Conservation (phyloP, 2,113 vertebrate species). For the Camelus bactrianus region DNA sequence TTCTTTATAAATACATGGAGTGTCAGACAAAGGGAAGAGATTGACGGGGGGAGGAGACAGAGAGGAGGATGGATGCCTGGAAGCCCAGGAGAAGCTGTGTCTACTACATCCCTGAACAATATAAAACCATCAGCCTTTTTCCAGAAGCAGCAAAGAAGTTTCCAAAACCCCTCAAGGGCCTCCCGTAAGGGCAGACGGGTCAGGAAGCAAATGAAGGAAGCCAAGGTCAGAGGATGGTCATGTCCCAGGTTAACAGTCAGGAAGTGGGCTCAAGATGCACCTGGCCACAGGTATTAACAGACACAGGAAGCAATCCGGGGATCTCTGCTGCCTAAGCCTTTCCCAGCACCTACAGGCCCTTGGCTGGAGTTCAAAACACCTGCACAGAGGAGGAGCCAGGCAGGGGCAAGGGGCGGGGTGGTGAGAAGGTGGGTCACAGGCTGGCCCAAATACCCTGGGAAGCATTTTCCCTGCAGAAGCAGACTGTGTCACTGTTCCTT, state of each 20-base stretch:
- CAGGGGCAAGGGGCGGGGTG: no score
- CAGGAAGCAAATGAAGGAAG: neutral
- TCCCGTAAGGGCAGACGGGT: no score
- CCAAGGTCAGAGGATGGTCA: neutral
- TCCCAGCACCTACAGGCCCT: slow-evolving; percentile 14
- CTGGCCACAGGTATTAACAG: neutral
- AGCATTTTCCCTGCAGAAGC: neutral
- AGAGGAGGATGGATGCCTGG: neutral
- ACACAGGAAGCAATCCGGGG: neutral
- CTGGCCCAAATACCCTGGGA: neutral
- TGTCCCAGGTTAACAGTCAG: neutral
- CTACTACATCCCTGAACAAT: neutral
- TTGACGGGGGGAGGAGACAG: neutral
- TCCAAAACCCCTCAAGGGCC: neutral
- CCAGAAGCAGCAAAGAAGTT: slow-evolving; percentile 29
- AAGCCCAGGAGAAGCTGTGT: neutral
- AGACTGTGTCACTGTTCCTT: neutral
- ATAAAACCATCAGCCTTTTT: neutral
- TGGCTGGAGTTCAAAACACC: neutral
- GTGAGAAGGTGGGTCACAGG: neutral
- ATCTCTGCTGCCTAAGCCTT: neutral
- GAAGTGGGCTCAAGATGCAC: neutral
- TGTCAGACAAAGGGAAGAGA: slow-evolving; percentile 36
- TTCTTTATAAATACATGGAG: slow-evolving; percentile 54
- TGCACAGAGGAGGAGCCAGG: neutral